A percentile compares a stretch with the other conserved stretches of the same genome.
Evolutionary conservation across 2,797 vertebrate species (phyloP).

Genomic region (Dendrocincla tyrannina): DNA sequence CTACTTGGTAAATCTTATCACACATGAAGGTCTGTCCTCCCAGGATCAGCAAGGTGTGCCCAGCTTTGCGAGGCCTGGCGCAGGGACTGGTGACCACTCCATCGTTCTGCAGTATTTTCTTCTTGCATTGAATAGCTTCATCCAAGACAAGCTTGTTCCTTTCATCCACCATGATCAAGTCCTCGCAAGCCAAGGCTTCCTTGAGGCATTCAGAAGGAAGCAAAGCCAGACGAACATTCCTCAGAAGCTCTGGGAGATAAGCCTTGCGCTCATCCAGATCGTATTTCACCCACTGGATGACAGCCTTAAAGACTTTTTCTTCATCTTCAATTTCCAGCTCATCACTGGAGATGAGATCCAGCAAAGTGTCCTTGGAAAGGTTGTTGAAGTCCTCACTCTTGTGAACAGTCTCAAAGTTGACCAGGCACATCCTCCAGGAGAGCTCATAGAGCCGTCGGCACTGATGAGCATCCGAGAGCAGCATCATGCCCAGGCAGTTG

Average conservation of each 20-base stretch:
- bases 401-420: constrained; percentile 88
- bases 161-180: constrained; percentile 86
- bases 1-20: constrained; percentile 95
- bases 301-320: constrained; percentile 87
- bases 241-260: constrained; percentile 86
- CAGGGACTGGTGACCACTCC: constrained; percentile 89
- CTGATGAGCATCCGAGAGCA: constrained; percentile 93
- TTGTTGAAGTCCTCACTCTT: constrained; percentile 89
- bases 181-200: constrained; percentile 87
- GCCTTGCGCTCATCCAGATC: constrained; percentile 82
- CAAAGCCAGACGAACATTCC: constrained; percentile 87
- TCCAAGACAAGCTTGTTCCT: constrained; percentile 85
- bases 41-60: constrained; percentile 91
- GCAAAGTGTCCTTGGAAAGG: constrained; percentile 88
- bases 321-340: constrained; percentile 95
- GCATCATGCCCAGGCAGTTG: constrained; percentile 95
- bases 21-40: constrained; percentile 97
- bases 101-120: constrained; percentile 89
- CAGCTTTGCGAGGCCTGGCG: constrained; percentile 90
- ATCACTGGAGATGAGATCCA: constrained; percentile 91
- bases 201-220: constrained; percentile 88
- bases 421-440: constrained; percentile 93
- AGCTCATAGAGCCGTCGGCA: constrained; percentile 90
- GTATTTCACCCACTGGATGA: constrained; percentile 89
- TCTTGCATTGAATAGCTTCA: constrained; percentile 91